These are phyloP conservation scores for Propithecus coquereli DNA, from an alignment of 2,113 vertebrate genomes.

Conservation along the genomic window DNA sequence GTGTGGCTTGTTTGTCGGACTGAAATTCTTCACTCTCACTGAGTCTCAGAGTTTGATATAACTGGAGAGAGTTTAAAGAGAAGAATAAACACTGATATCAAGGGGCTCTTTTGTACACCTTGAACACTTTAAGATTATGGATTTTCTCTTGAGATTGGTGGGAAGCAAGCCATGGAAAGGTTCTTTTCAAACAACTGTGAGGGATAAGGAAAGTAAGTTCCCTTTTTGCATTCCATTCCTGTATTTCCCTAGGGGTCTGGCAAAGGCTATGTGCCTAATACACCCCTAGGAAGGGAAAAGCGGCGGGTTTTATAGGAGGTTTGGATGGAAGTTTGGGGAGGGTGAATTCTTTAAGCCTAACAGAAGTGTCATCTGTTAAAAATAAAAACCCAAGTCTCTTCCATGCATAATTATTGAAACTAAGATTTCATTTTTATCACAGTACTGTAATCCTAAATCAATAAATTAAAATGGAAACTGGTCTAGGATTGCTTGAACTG, in stretches of 20 bases:
- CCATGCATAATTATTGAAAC: neutral
- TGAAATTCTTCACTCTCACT: neutral
- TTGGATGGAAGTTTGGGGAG: no score
- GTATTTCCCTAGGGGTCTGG: no score
- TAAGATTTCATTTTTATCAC: neutral
- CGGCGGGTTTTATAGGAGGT: no score
- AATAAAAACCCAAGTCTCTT: neutral
- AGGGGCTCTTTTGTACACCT: neutral
- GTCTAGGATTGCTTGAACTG: neutral
- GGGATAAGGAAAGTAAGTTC: no score
- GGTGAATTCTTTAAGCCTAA: no score
- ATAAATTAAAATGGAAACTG: neutral
- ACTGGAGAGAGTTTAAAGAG: neutral
- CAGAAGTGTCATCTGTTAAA: neutral
- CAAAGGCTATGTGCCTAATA: no score
- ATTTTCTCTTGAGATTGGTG: neutral
- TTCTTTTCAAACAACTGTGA: neutral
- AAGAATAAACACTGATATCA: neutral
- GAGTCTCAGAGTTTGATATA: neutral
- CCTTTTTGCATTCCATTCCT: no score
- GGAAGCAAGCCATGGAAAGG: neutral
- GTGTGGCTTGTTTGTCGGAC: neutral
- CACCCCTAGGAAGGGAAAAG: no score
- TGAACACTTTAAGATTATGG: neutral
- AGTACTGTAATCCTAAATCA: neutral